Conservation (phyloP, 30 jellyfish, hydroid and myxozoan genomes). For the Hydractinia echinata region DNA sequence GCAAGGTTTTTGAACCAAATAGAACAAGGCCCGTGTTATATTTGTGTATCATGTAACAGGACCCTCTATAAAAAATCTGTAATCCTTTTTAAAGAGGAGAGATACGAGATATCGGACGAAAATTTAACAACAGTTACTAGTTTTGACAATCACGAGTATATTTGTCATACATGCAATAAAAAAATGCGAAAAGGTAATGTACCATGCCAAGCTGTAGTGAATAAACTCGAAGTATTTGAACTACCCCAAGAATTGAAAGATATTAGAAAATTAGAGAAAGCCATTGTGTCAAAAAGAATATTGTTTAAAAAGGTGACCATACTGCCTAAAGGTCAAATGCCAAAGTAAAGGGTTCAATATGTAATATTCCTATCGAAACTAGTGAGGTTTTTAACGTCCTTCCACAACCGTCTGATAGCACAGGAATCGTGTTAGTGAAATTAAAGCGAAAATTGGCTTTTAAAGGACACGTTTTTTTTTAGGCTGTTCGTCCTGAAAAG, state of each 20-base stretch:
- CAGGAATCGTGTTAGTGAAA: constrained; percentile 9
- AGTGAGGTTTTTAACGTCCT: neutral
- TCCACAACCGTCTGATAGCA: constrained; percentile 8
- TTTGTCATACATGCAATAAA: constrained; percentile 8
- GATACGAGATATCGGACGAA: neutral
- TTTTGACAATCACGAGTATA: neutral
- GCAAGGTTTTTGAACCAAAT: no score
- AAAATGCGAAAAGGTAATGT: neutral
- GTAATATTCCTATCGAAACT: constrained; percentile 13
- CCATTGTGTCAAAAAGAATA: neutral
- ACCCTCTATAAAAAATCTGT: neutral
- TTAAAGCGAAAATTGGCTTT: constrained; percentile 5
- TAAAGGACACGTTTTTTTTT: constrained; percentile 7
- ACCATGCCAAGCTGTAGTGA: constrained; percentile 12
- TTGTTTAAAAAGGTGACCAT: constrained; percentile 10
- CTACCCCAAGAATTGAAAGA: neutral
- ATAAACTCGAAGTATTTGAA: neutral
- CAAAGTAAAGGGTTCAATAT: constrained; percentile 15
- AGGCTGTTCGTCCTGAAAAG: constrained; percentile 19
- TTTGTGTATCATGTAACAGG: neutral
- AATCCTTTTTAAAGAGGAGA: neutral
- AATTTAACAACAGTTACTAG: neutral
- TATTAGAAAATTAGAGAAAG: constrained; percentile 3
- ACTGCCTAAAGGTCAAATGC: constrained; percentile 37
- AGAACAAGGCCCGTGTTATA: neutral